Conservation (phyloP, 2,797 vertebrate species). For the Sorex maritimensis region DNA sequence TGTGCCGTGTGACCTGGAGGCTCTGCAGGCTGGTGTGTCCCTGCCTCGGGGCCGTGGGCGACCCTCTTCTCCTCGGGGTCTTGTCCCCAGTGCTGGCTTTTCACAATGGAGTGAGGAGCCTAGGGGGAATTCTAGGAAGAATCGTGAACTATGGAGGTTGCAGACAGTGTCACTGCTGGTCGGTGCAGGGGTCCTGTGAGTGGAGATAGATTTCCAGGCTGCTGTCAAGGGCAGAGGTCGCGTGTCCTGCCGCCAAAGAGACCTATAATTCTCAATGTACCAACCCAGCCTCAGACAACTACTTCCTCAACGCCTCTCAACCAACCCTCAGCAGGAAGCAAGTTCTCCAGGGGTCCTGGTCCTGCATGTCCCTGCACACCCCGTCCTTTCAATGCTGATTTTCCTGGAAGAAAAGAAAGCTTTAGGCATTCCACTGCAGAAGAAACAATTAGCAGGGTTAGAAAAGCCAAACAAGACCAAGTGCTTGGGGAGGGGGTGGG, state of each 20-base stretch:
- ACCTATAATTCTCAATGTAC: background rate
- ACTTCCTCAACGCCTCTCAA: slow-evolving; percentile 55
- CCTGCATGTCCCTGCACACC: background rate
- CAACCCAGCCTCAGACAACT: background rate
- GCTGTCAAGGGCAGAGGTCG: background rate
- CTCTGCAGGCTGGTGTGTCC: too few species aligned
- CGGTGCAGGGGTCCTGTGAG: background rate
- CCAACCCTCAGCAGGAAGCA: background rate
- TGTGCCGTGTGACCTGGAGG: background rate
- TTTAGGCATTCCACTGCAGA: slow-evolving; percentile 73
- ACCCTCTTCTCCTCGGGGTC: too few species aligned
- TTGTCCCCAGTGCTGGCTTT: too few species aligned
- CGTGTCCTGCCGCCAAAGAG: background rate
- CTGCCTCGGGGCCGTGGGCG: too few species aligned
- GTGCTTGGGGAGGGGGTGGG: slow-evolving; percentile 5
- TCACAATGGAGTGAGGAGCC: background rate
- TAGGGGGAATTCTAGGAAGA: background rate
- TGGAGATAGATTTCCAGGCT: background rate
- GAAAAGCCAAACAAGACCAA: slow-evolving; percentile 70
- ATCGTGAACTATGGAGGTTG: background rate
- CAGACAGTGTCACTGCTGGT: background rate
- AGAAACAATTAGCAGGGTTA: slow-evolving; percentile 74
- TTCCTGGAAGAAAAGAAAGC: slow-evolving; percentile 81
- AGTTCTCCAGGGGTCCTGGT: background rate
- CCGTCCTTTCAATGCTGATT: slow-evolving; percentile 50